phyloP scores from a whole-genome alignment of 2,113 vertebrate genomes.

The Solenodon paradoxus region DNA sequence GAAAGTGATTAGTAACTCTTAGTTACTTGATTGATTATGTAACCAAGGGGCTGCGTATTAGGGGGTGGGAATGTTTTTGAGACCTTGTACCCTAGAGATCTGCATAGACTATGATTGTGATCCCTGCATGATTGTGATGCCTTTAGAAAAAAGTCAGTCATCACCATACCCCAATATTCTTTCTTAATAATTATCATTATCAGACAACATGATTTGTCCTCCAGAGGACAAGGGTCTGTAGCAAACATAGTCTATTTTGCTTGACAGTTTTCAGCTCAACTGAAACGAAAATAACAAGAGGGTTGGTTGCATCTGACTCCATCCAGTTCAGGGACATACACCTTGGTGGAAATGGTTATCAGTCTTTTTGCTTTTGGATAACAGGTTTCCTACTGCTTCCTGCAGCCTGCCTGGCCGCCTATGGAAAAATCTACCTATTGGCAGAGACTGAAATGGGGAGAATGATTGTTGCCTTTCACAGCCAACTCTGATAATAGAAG shows the following conservation, averaged over 20 bases:
- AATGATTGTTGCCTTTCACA: neutral
- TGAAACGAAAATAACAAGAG: neutral
- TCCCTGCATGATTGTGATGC: neutral
- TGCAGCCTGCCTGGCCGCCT: accelerated
- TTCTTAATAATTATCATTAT: conserved; percentile 39
- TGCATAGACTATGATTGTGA: neutral
- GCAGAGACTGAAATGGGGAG: neutral
- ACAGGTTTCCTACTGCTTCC: neutral
- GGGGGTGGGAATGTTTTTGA: neutral
- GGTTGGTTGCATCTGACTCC: neutral
- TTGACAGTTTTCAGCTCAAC: neutral
- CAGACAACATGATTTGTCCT: neutral
- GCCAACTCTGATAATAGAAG: neutral
- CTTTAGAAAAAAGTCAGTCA: conserved; percentile 53
- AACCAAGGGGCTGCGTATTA: neutral
- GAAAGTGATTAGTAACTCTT: neutral
- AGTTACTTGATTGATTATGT: neutral
- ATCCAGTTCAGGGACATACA: neutral
- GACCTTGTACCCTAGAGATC: neutral
- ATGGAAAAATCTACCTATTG: neutral
- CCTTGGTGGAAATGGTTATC: neutral
- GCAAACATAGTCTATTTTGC: neutral
- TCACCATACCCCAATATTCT: conserved; percentile 31
- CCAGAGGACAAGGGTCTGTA: neutral
- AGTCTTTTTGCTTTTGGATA: neutral